Conservation (phyloP, 2,113 vertebrate species). For the Scophthalmus maximus region DNA sequence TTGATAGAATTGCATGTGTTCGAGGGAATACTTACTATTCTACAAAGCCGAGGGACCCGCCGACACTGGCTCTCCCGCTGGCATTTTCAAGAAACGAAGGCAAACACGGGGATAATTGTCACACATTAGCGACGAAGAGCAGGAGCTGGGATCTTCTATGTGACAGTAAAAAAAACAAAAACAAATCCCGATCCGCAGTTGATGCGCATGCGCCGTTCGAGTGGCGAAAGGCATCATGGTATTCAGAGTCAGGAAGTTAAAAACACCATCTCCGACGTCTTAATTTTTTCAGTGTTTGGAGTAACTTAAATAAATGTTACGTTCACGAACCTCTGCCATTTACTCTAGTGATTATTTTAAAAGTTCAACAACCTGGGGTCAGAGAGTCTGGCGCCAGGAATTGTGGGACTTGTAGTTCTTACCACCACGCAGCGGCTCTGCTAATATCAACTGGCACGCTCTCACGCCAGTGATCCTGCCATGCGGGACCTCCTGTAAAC, state of each 20-base stretch:
- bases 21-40: conserved; percentile 57
- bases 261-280: too few relatives aligned
- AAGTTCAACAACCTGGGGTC: neutral
- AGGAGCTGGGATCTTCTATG: conserved; percentile 13
- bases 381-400: neutral
- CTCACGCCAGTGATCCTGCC: neutral
- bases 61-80: neutral
- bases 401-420: conserved; percentile 74
- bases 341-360: accelerated
- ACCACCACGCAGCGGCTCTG: neutral
- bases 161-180: conserved; percentile 59
- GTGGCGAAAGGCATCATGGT: conserved; percentile 46
- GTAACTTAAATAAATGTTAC: too few relatives aligned
- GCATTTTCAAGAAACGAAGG: conserved; percentile 48
- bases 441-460: neutral
- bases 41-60: conserved; percentile 25
- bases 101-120: conserved; percentile 13
- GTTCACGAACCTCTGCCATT: too few relatives aligned
- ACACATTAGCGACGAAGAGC: conserved; percentile 10
- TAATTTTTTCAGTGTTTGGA: too few relatives aligned
- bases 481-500: conserved; percentile 16
- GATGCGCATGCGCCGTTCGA: conserved; percentile 52
- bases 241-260: conserved; percentile 48
- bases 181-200: conserved; percentile 21
- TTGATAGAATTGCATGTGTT: neutral